Evolutionary conservation across 2,888 invertebrate genomes (phyloP), one percentile per base, ranked within the genome.

Genomic region (Catocala nupta): DNA sequence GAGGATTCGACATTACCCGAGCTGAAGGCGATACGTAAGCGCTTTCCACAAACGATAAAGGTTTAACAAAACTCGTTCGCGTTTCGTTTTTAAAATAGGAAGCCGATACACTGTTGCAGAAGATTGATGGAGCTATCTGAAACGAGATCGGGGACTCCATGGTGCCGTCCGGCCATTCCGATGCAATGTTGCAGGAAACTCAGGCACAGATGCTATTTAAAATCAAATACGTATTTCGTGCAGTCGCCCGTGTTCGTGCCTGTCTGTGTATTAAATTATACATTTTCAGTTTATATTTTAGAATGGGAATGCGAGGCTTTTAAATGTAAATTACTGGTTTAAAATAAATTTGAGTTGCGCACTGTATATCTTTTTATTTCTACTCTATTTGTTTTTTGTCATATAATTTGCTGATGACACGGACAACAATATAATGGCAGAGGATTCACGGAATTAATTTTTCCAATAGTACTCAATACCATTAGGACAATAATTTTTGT

Each of bases 51-150:
- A 81, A 78, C 80, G 77, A 78, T 76, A 80, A 76, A 80, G 80
- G 79, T 78, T 81, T 75, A 74, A 79, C 77, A 75, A 78, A 81
- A 77, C 75, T 77, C 67, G 79, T 81, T 80, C 78, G 69, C 76
- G 75, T 82, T 79, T 72, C 72, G 73, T 80, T 82, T 83, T 81
- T 77, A 79, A 84, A 84, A 84, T 82, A 81, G 82, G 80, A 85
- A 85, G 80, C 81, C 84, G 84, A 87, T 89, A 90, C 86, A 88
- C 81, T 89, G 89, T 88, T 85, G 86, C 82, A 77, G 80, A 89
- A 91, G 92, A 92, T 92, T 92, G 92, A 92, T 93, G 87, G 82
- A 84, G 84, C 86, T 90, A 90, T 91, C 90, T 87, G 80, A 86
- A 90, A 90, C 89, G 86, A 90, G 90, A 91, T 91, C 90, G 85